A percentile compares a stretch with the other conserved stretches of the same genome.
These are phyloP conservation scores for Anthophora plumipes DNA, from an alignment of 2,888 invertebrate genomes.

Conservation along the genomic window DNA sequence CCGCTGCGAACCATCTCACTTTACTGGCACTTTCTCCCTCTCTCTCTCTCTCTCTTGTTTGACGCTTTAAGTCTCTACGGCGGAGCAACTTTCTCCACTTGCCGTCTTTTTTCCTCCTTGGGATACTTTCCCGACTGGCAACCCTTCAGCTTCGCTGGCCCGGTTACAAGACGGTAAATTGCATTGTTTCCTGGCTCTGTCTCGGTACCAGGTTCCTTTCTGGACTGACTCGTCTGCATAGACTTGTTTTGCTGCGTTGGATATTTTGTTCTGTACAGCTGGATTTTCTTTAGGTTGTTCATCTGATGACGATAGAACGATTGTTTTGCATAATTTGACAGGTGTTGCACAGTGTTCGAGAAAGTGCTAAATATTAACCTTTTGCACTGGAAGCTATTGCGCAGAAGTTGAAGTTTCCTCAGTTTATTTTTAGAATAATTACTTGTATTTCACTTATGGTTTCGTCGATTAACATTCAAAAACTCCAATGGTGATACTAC, in stretches of 20 bases:
- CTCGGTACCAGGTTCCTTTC: not conserved
- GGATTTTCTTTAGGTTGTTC: not conserved
- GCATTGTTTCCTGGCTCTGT: conserved; percentile 35
- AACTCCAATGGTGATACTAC: too few species aligned
- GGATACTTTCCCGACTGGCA: conserved; percentile 22
- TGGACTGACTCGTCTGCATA: not conserved
- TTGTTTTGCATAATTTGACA: too few species aligned
- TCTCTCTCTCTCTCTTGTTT: conserved; percentile 21
- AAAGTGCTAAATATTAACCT: too few species aligned
- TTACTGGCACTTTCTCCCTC: not conserved
- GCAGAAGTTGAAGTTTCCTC: too few species aligned
- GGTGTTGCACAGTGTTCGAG: too few species aligned
- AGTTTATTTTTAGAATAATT: too few species aligned
- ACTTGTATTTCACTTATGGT: too few species aligned
- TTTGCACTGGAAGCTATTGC: too few species aligned
- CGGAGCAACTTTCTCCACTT: conserved; percentile 48
- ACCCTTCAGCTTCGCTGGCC: conserved; percentile 29
- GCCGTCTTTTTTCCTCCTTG: conserved; percentile 33
- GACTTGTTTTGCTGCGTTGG: not conserved
- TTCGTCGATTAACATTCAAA: too few species aligned
- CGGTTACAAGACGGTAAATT: conserved; percentile 42
- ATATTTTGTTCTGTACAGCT: not conserved
- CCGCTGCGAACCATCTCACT: too few species aligned
- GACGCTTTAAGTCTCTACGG: conserved; percentile 71
- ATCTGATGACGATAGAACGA: not conserved